These are phyloP conservation scores for Sebastes oblongus DNA, from an alignment of 2,797 vertebrate genomes.

Conservation along the genomic window DNA sequence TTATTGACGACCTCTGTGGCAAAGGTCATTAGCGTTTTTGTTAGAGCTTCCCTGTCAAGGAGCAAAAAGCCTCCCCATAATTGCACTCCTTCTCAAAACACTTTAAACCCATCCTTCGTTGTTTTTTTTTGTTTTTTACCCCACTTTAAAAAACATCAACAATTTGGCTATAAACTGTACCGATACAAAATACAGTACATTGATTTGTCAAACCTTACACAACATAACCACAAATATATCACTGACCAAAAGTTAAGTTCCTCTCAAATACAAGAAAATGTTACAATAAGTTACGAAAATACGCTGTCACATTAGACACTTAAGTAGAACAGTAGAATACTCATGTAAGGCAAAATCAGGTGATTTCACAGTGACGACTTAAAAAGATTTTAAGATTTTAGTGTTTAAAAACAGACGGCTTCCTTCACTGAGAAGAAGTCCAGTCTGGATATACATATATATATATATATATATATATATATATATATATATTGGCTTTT, in stretches of 20 bases:
- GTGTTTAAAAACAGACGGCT: conserved; percentile 64
- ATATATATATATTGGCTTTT: conserved; percentile 37
- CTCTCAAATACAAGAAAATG: conserved; percentile 78
- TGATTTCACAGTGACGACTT: conserved; percentile 89
- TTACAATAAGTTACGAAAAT: conserved; percentile 80
- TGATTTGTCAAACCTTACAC: conserved; percentile 79
- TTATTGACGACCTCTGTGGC: conserved; percentile 7
- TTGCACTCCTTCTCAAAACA: conserved; percentile 63
- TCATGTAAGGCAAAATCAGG: conserved; percentile 90
- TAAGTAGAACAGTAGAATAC: conserved; percentile 83
- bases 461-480: neutral
- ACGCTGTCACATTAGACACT: conserved; percentile 79
- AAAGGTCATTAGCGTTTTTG: conserved; percentile 58
- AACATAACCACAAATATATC: conserved; percentile 78
- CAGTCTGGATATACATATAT: conserved; percentile 28
- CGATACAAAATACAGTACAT: conserved; percentile 85
- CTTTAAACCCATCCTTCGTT: conserved; percentile 25
- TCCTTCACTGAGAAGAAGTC: conserved; percentile 39
- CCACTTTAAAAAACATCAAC: conserved; percentile 70
- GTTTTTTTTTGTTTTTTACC: conserved; percentile 39
- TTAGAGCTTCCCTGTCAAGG: conserved; percentile 78
- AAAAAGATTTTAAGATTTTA: conserved; percentile 71
- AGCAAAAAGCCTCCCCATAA: conserved; percentile 83
- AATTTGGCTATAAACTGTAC: conserved; percentile 81
- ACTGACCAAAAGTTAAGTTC: conserved; percentile 70